Evolutionary conservation across 2,888 invertebrate species (phyloP).

Genomic region (Branchellion lobata): DNA sequence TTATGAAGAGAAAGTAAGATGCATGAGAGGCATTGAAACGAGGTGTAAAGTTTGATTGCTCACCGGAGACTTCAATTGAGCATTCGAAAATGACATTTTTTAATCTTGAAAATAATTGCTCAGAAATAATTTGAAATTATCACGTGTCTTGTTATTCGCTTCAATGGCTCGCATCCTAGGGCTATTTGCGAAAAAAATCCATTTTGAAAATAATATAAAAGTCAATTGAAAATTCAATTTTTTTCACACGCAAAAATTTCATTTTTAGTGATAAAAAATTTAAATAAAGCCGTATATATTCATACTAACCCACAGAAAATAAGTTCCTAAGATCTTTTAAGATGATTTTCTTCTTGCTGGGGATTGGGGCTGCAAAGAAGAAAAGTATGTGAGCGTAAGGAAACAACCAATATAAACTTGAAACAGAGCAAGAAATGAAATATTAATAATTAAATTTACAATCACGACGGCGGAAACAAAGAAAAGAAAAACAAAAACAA

Average conservation of each 20-base stretch:
- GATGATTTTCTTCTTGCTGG: constrained; percentile 8
- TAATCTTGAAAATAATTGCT: too few species aligned
- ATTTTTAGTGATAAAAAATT: background rate
- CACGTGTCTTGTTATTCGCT: constrained; percentile 5
- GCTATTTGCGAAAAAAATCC: constrained; percentile 13
- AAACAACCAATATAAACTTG: too few species aligned
- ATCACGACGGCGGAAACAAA: background rate
- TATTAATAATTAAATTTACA: background rate
- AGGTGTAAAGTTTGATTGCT: too few species aligned
- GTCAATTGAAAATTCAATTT: background rate
- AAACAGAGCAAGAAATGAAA: background rate
- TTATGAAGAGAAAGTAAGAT: too few species aligned
- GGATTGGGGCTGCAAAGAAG: background rate
- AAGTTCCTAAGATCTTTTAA: background rate
- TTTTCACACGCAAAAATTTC: background rate
- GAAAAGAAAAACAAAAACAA: too few species aligned
- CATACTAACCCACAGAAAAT: constrained; percentile 3
- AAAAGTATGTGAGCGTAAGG: too few species aligned
- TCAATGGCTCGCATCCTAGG: background rate
- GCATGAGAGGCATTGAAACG: too few species aligned
- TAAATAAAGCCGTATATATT: background rate
- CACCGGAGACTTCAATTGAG: too few species aligned
- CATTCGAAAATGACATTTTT: too few species aligned
- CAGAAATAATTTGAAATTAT: too few species aligned
- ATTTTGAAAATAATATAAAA: background rate